phyloP scores from a whole-genome alignment of 37 sponge, comb jelly and placozoan genomes.

The Chondrilla cf. caribensis region DNA sequence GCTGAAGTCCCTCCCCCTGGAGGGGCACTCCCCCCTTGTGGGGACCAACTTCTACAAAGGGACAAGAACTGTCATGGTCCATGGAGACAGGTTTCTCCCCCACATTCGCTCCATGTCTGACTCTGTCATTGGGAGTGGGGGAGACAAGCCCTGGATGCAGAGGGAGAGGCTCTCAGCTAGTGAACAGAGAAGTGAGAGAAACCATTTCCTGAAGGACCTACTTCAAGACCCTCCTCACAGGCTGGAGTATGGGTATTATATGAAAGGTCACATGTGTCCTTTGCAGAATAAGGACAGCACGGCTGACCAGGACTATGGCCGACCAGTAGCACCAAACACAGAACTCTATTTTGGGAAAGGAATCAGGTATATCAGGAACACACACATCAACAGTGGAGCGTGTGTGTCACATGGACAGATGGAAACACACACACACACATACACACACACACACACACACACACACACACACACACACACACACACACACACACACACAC shows the following conservation, averaged over 20 bases:
- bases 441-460: conserved; percentile 21
- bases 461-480: not conserved
- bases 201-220: not conserved
- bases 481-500: not conserved
- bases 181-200: not conserved
- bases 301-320: not conserved
- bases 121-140: not conserved
- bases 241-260: not conserved
- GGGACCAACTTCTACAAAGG: not conserved
- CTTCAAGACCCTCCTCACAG: conserved; percentile 2
- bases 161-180: conserved; percentile 1
- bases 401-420: not conserved
- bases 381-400: too few relatives aligned
- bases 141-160: not conserved
- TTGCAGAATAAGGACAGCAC: not conserved
- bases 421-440: conserved; percentile 11
- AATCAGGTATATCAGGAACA: not conserved
- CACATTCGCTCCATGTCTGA: conserved; percentile 15
- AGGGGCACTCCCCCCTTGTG: not conserved
- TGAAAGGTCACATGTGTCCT: not conserved
- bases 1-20: not conserved
- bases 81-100: conserved; percentile 12
- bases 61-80: not conserved
- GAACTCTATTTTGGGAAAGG: conserved; percentile 12
- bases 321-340: not conserved